Percentiles rank a stretch among this genome's conserved stretches.
phyloP scores from a whole-genome alignment of 2,113 vertebrate species.

The Odocoileus hemionus region DNA sequence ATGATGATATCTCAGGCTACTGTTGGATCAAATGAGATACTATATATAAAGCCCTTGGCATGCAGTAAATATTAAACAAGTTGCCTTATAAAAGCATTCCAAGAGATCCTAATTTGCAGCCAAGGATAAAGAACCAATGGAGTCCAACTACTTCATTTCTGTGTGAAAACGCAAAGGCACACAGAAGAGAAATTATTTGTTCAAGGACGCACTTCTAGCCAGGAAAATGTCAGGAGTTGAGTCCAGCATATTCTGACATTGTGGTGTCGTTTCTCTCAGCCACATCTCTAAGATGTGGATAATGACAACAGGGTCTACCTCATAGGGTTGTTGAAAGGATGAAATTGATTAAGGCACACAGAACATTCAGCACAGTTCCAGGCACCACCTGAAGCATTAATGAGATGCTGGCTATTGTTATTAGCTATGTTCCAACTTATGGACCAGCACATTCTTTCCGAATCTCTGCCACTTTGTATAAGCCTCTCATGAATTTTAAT shows the following conservation, averaged over 20 bases:
- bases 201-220: background rate
- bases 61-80: background rate
- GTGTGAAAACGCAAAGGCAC: background rate
- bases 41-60: background rate
- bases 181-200: background rate
- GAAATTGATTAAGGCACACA: background rate
- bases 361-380: background rate
- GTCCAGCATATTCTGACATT: background rate
- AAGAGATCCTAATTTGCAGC: background rate
- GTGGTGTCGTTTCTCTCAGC: background rate
- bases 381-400: background rate
- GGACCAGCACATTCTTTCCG: background rate
- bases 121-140: background rate
- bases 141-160: background rate
- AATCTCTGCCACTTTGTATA: background rate
- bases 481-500: constrained; percentile 38
- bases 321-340: background rate
- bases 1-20: background rate
- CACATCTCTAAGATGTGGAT: background rate
- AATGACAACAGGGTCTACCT: background rate
- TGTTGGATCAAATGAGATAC: background rate
- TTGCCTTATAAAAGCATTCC: constrained; percentile 2
- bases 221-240: background rate
- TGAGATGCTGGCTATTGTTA: background rate
- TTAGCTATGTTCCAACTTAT: background rate